A percentile compares a stretch with the other conserved stretches of the same genome.
Evolutionary conservation across 1,140 invertebrate species (phyloP).

Genomic region (Drosophila nasuta): DNA sequence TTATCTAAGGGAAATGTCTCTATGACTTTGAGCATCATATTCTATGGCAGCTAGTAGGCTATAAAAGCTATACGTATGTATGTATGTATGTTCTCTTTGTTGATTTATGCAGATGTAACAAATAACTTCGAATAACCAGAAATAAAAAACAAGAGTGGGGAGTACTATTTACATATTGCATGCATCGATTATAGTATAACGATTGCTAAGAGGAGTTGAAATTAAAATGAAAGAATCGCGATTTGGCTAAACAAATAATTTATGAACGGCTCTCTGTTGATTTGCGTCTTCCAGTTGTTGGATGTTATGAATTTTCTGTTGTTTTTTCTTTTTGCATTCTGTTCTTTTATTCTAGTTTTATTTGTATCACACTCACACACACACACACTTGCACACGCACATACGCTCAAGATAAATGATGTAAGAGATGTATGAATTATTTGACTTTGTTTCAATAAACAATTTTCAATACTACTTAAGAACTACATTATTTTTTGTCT

Average conservation of each 20-base stretch:
- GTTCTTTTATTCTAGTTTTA: neutral
- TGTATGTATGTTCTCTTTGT: neutral
- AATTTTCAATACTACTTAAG: constrained; percentile 61
- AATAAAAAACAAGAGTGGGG: neutral
- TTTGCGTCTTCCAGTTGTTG: constrained; percentile 15
- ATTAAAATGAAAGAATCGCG: no score
- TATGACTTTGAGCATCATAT: constrained; percentile 36
- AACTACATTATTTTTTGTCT: constrained; percentile 47
- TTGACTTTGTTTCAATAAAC: constrained; percentile 33
- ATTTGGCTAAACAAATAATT: constrained; percentile 11
- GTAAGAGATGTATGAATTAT: constrained; percentile 6
- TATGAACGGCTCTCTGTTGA: constrained; percentile 1
- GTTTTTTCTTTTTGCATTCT: neutral
- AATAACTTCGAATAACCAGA: neutral
- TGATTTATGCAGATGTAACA: neutral
- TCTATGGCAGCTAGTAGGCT: constrained; percentile 44
- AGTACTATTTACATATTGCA: constrained; percentile 10
- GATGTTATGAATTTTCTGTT: constrained; percentile 9
- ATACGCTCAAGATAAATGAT: neutral
- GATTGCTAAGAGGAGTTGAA: constrained; percentile 14
- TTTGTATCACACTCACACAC: neutral
- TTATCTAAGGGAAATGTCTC: constrained; percentile 16
- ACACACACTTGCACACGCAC: neutral
- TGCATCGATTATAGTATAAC: constrained; percentile 16
- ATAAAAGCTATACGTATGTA: constrained; percentile 24